Base-by-base conservation (phyloP, 2,888 invertebrate species). In the Hylaea fasciaria region DNA sequence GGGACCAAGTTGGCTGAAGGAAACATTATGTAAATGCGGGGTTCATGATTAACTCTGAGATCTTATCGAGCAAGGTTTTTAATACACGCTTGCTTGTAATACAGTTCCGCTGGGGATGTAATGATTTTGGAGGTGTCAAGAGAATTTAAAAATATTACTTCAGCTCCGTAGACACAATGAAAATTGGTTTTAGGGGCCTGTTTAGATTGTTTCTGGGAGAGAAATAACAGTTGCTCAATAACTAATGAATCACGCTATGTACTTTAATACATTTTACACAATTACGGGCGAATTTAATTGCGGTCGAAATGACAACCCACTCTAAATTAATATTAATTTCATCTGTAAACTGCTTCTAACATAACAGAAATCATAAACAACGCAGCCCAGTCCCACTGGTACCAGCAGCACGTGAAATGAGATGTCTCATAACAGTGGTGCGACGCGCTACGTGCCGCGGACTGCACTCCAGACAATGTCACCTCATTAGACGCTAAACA, bases 21-120 rank as follows among this genome's bases (percentile, higher is more conserved):
- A 77, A 84, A 83, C 87, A 85, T 89, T 89, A 90, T 90, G 90
- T 87, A 89, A 90, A 90, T 88, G 82, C 79, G 69, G 76, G 83
- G 80, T 86, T 80, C 87, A 85, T 89, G 88, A 90, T 90, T 86
- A 88, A 89, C 87, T 89, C 78, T 70, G 61, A 71, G 80, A 77
- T 81, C 77, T 81, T 81, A 83, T 81, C 78, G 55, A 13, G 47
- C 50, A 46, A 40, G 58, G 53, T 59, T 58, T 68, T 65, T 64
- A 65, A 67, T 65, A 59, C 54, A 44, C 37, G 16, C 40, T n/a
- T 11, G 40, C 41, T 48, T 47, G 16, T 48, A 35, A 11, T 28
- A 45, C 45, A 14, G 2, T 37, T 22, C n/a, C n/a, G 12, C n/a
- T 37, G n/a, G 12, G 37, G 3, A n/a, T 37, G 2, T 40, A 46